Conservation (phyloP, 2,888 invertebrate genomes). For the Cataglyphis altisquamis region DNA sequence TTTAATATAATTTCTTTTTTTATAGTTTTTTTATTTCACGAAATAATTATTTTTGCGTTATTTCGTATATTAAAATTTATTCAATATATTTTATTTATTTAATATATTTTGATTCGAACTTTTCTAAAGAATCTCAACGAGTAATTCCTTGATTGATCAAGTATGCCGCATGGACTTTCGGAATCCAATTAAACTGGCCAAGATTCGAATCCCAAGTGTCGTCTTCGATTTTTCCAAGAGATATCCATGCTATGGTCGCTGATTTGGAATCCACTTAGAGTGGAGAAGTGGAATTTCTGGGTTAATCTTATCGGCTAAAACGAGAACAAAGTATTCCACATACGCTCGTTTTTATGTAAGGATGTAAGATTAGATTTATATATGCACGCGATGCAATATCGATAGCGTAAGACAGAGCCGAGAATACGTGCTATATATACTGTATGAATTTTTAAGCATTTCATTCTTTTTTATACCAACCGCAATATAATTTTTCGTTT, state of each 20-base stretch:
- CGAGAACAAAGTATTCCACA: constrained; percentile 10
- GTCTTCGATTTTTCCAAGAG: constrained; percentile 50
- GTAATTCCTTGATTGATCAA: constrained; percentile 29
- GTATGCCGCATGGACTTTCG: constrained; percentile 19
- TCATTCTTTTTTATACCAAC: constrained; percentile 25
- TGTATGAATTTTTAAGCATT: not conserved
- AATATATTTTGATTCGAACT: constrained; percentile 19
- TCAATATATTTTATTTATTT: not conserved
- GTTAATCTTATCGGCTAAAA: constrained; percentile 32
- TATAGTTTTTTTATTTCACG: not conserved
- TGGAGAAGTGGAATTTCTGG: constrained; percentile 26
- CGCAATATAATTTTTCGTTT: constrained; percentile 40
- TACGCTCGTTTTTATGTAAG: not conserved
- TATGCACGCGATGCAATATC: not conserved
- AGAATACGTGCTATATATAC: not conserved
- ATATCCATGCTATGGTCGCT: constrained; percentile 18
- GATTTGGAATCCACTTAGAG: constrained; percentile 42
- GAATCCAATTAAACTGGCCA: constrained; percentile 50
- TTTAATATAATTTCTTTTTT: not conserved
- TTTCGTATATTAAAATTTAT: not conserved
- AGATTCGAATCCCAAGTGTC: constrained; percentile 45
- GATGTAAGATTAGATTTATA: constrained; percentile 38
- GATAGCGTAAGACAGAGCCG: constrained; percentile 3
- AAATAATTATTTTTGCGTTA: not conserved
- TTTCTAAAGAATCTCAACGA: constrained; percentile 37